These are phyloP conservation scores for Keiferia lycopersicella DNA, from an alignment of 2,888 invertebrate genomes.

Conservation along the genomic window DNA sequence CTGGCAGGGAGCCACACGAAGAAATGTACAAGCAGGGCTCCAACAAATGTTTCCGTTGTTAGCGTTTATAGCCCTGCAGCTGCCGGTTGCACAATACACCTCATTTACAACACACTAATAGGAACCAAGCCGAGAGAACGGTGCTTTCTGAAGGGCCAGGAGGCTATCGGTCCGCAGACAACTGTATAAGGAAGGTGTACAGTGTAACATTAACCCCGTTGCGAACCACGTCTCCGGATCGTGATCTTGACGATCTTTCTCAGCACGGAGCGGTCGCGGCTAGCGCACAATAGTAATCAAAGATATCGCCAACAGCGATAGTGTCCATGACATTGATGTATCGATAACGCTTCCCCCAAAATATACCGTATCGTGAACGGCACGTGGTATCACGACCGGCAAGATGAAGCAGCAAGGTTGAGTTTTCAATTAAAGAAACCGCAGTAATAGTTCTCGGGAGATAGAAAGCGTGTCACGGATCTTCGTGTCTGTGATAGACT, in stretches of 20 bases:
- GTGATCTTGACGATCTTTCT: slow-evolving; percentile 48
- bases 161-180: slow-evolving; percentile 45
- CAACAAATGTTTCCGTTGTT: slow-evolving; percentile 23
- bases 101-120: slow-evolving; percentile 27
- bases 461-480: slow-evolving; percentile 70
- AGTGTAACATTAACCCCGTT: slow-evolving; percentile 64
- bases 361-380: slow-evolving; percentile 23
- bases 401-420: slow-evolving; percentile 27
- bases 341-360: slow-evolving; percentile 25
- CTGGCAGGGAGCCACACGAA: slow-evolving; percentile 15
- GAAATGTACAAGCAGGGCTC: slow-evolving; percentile 19
- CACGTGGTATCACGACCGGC: slow-evolving; percentile 28
- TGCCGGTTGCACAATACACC: slow-evolving; percentile 21
- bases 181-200: slow-evolving; percentile 52
- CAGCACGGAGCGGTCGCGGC: slow-evolving; percentile 24
- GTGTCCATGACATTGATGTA: slow-evolving; percentile 23
- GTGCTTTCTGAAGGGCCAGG: slow-evolving; percentile 51
- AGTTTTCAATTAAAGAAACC: slow-evolving; percentile 28
- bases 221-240: slow-evolving; percentile 48
- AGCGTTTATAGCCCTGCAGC: slow-evolving; percentile 17
- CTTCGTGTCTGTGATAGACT: slow-evolving; percentile 48
- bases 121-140: slow-evolving; percentile 35
- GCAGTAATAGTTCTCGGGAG: slow-evolving; percentile 39
- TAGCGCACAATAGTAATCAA: slow-evolving; percentile 24
- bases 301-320: slow-evolving; percentile 24